phyloP scores from a whole-genome alignment of 1,140 invertebrate species.

The Phocides pigmalion region DNA sequence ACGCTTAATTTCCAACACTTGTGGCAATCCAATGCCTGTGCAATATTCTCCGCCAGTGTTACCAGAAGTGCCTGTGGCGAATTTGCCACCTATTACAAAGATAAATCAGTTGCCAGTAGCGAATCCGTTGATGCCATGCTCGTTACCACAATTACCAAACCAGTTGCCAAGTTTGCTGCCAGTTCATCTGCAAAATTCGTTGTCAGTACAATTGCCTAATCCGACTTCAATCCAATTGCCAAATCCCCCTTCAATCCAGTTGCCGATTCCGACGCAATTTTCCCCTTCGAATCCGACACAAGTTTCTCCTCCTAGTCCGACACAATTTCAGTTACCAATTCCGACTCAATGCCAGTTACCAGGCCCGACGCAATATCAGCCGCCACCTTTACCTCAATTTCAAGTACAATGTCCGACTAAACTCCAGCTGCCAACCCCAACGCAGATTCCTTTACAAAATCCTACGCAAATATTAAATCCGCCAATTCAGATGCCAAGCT shows the following conservation, averaged over 20 bases:
- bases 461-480: too few relatives aligned
- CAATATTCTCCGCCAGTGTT: not conserved
- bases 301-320: not conserved
- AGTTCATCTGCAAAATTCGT: not conserved
- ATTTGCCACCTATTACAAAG: too few relatives aligned
- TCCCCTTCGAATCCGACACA: not conserved
- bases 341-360: not conserved
- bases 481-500: conserved; percentile 8
- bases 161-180: not conserved
- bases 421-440: too few relatives aligned
- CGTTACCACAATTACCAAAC: not conserved
- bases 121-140: not conserved
- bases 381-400: not conserved
- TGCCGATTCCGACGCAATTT: not conserved
- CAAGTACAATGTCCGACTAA: not conserved
- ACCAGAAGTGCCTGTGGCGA: conserved; percentile 3
- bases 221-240: conserved; percentile 2
- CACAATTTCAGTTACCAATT: not conserved
- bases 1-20: conserved; percentile 4
- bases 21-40: conserved; percentile 7
- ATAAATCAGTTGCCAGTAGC: not conserved
- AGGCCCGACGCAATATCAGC: too few relatives aligned
- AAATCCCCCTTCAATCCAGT: not conserved
- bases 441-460: too few relatives aligned
- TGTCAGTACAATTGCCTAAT: not conserved